Evolutionary conservation across 2,888 invertebrate genomes (phyloP).

Genomic region (Aleiodes leptofemur): DNA sequence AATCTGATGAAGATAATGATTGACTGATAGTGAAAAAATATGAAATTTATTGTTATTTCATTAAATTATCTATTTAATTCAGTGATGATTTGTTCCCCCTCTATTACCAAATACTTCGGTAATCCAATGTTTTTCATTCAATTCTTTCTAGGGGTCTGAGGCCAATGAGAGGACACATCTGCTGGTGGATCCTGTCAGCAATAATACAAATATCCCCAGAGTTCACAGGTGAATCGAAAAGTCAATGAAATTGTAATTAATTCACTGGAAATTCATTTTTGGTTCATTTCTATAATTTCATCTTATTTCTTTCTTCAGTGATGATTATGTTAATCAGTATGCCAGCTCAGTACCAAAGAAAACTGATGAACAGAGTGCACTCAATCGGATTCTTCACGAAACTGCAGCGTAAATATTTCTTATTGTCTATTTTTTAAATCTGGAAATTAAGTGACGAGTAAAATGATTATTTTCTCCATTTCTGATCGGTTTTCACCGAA

Average conservation of each 20-base stretch:
- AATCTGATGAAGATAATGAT: background rate
- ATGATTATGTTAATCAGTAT: slow-evolving; percentile 81
- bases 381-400: slow-evolving; percentile 92
- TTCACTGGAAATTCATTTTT: background rate
- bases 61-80: too few species aligned
- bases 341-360: slow-evolving; percentile 83
- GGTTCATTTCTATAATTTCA: slow-evolving; percentile 55
- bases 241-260: background rate
- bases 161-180: slow-evolving; percentile 87
- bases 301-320: slow-evolving; percentile 75
- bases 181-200: slow-evolving; percentile 85
- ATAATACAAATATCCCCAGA: slow-evolving; percentile 83
- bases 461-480: too few species aligned
- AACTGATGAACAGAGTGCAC: slow-evolving; percentile 93
- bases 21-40: slow-evolving; percentile 42
- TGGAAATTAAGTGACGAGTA: too few species aligned
- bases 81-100: background rate
- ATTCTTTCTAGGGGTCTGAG: slow-evolving; percentile 77
- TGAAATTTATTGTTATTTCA: background rate
- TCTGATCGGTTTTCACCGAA: too few species aligned
- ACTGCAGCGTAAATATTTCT: slow-evolving; percentile 86
- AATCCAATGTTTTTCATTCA: slow-evolving; percentile 21
- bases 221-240: slow-evolving; percentile 78
- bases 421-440: background rate
- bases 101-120: slow-evolving; percentile 27